Base-by-base conservation (phyloP, 2,113 vertebrate species). In the Gambusia holbrooki region DNA sequence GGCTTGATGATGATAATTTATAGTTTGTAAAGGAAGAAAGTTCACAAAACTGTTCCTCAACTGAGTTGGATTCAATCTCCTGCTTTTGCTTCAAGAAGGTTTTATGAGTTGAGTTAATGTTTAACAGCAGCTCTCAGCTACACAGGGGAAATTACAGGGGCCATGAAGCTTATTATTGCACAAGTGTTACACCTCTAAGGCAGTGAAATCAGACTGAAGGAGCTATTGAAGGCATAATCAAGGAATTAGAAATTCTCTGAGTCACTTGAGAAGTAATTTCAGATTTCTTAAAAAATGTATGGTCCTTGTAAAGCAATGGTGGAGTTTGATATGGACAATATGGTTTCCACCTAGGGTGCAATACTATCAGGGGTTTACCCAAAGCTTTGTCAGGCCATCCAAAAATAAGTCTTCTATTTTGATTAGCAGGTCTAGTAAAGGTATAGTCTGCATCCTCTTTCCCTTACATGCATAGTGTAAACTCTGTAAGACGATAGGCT, bases 91-190 rank as follows among this genome's bases (percentile, higher is more conserved):
- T 58, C n/a, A 10, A 58, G 51, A 58, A 58, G 22, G 51, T 58
- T n/a, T n/a, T 58, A 58, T n/a, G 12, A 17, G 15, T 48, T 48
- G 45, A 6, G 45, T 48, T 48, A 48, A 48, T 48, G 45, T 48
- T 48, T 19, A 19, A 17, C 74, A 32, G 63, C 27, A 83, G 83
- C 67, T 70, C 45, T 71, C 61, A 5, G 74, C 66, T 60, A 71
- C 73, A 51, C 70, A 62, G 63, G 14, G 66, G 70, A 69, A 62
- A 80, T 82, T 74, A 78, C 74, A 76, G 62, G 64, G 62, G 42
- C 65, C 69, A 70, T 82, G 84, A 76, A 69, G 88, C 79, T 88
- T 90, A 84, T 85, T 82, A 76, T 87, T 82, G 77, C 74, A 85
- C 81, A 84, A 84, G 77, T 66, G 78, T 85, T 69, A 79, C 66